These are phyloP conservation scores for Bungarus multicinctus DNA, from an alignment of 2,113 vertebrate species.

Conservation along the genomic window DNA sequence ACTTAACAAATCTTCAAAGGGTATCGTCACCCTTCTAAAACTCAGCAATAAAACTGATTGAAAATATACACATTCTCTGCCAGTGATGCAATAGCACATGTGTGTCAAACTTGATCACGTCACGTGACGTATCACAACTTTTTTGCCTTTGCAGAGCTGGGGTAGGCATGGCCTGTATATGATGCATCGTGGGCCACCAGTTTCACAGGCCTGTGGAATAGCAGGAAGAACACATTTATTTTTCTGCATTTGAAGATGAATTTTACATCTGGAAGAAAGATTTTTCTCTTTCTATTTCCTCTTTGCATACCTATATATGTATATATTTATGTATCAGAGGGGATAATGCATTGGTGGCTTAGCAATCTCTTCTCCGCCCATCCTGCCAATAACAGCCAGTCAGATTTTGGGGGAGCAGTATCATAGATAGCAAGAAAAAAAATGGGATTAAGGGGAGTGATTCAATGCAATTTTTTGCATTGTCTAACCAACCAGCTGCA, in stretches of 20 bases:
- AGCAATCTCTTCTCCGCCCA: not conserved
- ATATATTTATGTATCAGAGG: not conserved
- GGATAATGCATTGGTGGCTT: not conserved
- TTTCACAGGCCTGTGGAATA: too few species aligned
- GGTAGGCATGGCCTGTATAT: too few species aligned
- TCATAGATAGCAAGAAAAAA: not conserved
- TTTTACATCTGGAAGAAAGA: not conserved
- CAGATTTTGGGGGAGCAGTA: not conserved
- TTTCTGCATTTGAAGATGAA: not conserved
- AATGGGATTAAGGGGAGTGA: not conserved
- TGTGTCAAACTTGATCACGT: too few species aligned
- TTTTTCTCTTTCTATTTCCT: not conserved
- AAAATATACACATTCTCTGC: not conserved
- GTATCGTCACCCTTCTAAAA: not conserved
- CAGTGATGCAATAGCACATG: not conserved
- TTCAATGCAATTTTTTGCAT: not conserved
- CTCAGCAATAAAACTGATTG: not conserved
- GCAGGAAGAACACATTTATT: not conserved
- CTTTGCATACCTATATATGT: not conserved
- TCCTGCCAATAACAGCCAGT: not conserved
- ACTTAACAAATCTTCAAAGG: not conserved
- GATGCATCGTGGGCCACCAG: too few species aligned
- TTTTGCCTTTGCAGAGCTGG: too few species aligned
- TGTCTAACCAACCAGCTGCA: not conserved
- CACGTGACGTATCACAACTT: too few species aligned